A percentile compares a stretch with the other conserved stretches of the same genome.
Evolutionary conservation across 2,113 vertebrate species (phyloP).

Genomic region (Pluvianellus socialis): DNA sequence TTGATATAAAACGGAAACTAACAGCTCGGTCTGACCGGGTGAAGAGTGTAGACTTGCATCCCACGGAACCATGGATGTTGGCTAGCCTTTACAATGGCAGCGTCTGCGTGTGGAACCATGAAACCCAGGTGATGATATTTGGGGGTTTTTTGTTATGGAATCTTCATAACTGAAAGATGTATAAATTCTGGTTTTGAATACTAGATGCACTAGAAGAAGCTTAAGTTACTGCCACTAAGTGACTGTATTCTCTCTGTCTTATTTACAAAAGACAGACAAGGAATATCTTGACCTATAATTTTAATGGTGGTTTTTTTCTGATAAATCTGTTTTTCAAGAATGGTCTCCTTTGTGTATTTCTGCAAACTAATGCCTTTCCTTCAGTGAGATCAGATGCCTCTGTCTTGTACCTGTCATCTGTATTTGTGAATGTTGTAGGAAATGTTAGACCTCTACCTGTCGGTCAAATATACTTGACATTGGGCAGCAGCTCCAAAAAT

Average conservation of each 20-base stretch:
- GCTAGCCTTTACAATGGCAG: conserved; percentile 96
- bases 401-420: neutral
- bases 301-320: neutral
- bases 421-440: neutral
- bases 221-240: neutral
- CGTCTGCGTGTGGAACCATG: conserved; percentile 96
- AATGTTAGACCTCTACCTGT: neutral
- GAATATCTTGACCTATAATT: neutral
- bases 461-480: neutral
- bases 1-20: conserved; percentile 94
- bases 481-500: neutral
- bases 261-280: neutral
- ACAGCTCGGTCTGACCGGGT: conserved; percentile 94
- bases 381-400: neutral
- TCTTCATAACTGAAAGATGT: neutral
- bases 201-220: neutral
- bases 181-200: neutral
- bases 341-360: neutral
- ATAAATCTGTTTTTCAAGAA: neutral
- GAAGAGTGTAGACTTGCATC: conserved; percentile 94
- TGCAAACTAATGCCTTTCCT: neutral
- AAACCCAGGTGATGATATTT: conserved; percentile 83
- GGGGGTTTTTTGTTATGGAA: neutral
- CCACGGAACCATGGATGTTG: conserved; percentile 95
- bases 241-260: neutral